Conservation (phyloP, 2,888 invertebrate genomes). For the Drosophila nr. perissopoda region DNA sequence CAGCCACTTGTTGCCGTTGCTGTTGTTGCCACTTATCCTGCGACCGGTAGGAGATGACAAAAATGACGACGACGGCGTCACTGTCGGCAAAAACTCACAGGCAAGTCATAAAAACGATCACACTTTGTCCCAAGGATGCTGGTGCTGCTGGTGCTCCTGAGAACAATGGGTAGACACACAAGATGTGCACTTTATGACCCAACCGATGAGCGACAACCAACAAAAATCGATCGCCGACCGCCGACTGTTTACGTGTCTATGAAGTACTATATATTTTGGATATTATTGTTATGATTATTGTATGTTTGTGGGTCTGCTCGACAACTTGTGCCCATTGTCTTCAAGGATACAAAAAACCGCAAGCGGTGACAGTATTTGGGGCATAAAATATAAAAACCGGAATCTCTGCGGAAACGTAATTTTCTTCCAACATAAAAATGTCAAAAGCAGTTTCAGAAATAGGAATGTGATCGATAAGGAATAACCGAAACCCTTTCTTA, state of each 20-base stretch:
- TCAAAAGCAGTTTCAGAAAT: constrained; percentile 26
- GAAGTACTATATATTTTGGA: constrained; percentile 30
- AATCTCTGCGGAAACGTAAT: constrained; percentile 29
- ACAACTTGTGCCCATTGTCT: constrained; percentile 65
- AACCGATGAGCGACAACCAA: constrained; percentile 24
- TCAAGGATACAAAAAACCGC: constrained; percentile 50
- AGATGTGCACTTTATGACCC: constrained; percentile 66
- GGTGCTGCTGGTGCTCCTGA: constrained; percentile 27
- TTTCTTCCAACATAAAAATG: constrained; percentile 36
- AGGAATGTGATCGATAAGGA: constrained; percentile 1
- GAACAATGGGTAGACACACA: constrained; percentile 56
- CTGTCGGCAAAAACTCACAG: constrained; percentile 72
- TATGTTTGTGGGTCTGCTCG: constrained; percentile 66
- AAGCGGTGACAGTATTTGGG: constrained; percentile 46
- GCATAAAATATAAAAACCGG: constrained; percentile 41
- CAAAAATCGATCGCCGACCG: constrained; percentile 50
- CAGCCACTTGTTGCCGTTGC: constrained; percentile 60
- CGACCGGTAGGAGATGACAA: constrained; percentile 47
- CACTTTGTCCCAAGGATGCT: constrained; percentile 69
- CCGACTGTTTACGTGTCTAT: constrained; percentile 65
- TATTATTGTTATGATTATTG: constrained; percentile 76
- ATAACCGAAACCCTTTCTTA: constrained; percentile 50
- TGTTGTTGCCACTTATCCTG: constrained; percentile 49
- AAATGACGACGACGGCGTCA: constrained; percentile 59
- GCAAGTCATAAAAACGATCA: constrained; percentile 78